Base-by-base conservation (phyloP, 2,888 invertebrate genomes). In the Drosophila tripunctata region DNA sequence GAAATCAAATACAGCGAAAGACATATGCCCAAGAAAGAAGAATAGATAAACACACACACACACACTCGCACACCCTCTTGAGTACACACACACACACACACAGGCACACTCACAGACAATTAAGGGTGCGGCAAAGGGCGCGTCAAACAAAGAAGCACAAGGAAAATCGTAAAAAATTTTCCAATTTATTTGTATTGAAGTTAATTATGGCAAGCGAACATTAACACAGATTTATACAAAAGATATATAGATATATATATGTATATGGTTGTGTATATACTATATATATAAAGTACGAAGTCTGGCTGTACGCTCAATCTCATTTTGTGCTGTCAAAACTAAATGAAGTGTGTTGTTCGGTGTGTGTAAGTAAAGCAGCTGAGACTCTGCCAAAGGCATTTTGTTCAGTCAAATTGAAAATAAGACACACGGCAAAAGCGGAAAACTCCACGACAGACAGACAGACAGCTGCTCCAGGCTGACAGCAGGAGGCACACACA, bases 311-410 rank as follows among this genome's bases (percentile, higher is more conserved):
- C 31, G 22, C 12, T 44, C 55, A 36, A 52, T 52, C 51, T 52
- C 12, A 17, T 31, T 41, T 3, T 10, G 40, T 10, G 52, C 73
- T 78, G 79, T 57, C 69, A 60, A 68, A 78, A 76, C 85, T 74
- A 83, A 83, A 83, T 87, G 77, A 83, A 87, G 79, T 84, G 82
- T 71, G 55, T 67, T 73, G 69, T 67, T 81, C 67, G 71, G 78
- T 76, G n/a, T n/a, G n/a, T n/a, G n/a, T n/a, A n/a, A n/a, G n/a
- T n/a, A n/a, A 87, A 85, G 78, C 82, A 87, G 65, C 71, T 78
- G 82, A 17, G 85, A 27, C 61, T 68, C 21, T 40, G 51, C 33
- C 55, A 45, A 6, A 45, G 66, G 71, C 71, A 55, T 31, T 40
- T 27, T 52, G 35, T 30, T 38, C 51, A 66, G 57, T 38, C 62